These are phyloP conservation scores for Oscheius sp. DNA, from an alignment of 2,888 invertebrate species.

Conservation along the genomic window DNA sequence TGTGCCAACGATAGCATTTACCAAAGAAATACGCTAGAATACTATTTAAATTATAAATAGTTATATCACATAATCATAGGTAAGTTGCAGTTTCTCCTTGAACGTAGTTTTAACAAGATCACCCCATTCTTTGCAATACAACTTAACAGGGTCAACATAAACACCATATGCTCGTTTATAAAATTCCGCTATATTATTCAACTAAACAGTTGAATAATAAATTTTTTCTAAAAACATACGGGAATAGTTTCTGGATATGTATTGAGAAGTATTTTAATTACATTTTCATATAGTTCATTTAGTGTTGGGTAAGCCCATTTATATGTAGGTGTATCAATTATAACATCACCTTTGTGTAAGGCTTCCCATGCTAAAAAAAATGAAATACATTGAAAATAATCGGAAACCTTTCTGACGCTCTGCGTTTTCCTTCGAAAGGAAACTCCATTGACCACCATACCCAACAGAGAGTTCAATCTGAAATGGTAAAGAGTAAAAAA, in stretches of 20 bases:
- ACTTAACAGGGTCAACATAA: background rate
- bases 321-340: background rate
- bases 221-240: background rate
- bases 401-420: background rate
- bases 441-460: constrained; percentile 8
- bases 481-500: too few relatives aligned
- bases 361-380: background rate
- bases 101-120: constrained; percentile 14
- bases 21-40: background rate
- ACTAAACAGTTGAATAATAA: background rate
- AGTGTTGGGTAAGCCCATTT: constrained; percentile 10
- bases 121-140: constrained; percentile 20
- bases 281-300: constrained; percentile 7
- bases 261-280: constrained; percentile 19
- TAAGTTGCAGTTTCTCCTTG: constrained; percentile 2
- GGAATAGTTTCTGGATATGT: constrained; percentile 19
- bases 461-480: background rate
- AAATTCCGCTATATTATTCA: constrained; percentile 2
- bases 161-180: constrained; percentile 20
- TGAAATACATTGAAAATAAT: too few relatives aligned
- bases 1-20: background rate
- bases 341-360: background rate
- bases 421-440: constrained; percentile 11
- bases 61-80: background rate
- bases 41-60: background rate